phyloP scores from a whole-genome alignment of 2,113 vertebrate species.

The Xiphophorus hellerii region DNA sequence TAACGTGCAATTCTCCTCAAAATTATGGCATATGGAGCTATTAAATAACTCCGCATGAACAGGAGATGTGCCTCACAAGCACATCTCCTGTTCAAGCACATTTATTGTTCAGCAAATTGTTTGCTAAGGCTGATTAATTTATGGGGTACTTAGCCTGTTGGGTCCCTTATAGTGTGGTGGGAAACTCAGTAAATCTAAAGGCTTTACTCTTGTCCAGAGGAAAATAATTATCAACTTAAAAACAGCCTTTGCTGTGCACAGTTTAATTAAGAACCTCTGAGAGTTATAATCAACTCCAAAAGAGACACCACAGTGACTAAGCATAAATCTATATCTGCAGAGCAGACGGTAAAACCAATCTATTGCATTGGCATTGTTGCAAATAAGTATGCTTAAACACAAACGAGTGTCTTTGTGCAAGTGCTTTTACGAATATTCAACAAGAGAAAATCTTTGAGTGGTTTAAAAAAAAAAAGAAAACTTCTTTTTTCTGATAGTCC shows the following conservation, averaged over 20 bases:
- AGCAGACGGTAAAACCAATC: constrained; percentile 52
- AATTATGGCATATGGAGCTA: constrained; percentile 16
- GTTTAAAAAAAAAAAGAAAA: too few relatives aligned
- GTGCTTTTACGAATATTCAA: too few relatives aligned
- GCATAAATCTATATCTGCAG: constrained; percentile 73
- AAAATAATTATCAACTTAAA: constrained; percentile 62
- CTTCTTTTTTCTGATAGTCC: too few relatives aligned
- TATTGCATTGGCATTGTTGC: constrained; percentile 63
- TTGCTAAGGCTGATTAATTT: constrained; percentile 50
- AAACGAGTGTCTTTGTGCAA: too few relatives aligned
- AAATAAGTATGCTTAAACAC: constrained; percentile 45
- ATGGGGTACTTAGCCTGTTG: constrained; percentile 42
- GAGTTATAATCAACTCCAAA: constrained; percentile 77
- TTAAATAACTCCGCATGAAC: constrained; percentile 14
- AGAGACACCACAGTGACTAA: constrained; percentile 73
- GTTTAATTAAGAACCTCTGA: constrained; percentile 78
- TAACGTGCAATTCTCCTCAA: not conserved
- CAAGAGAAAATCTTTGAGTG: too few relatives aligned
- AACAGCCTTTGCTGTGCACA: constrained; percentile 44
- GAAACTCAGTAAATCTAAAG: constrained; percentile 66
- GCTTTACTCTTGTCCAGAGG: constrained; percentile 50
- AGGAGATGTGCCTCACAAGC: constrained; percentile 49
- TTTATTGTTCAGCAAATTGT: constrained; percentile 32
- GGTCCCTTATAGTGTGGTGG: constrained; percentile 16
- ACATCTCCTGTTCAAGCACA: constrained; percentile 1